Conservation (phyloP, 2,888 invertebrate species). For the Lasioglossum villosulum region DNA sequence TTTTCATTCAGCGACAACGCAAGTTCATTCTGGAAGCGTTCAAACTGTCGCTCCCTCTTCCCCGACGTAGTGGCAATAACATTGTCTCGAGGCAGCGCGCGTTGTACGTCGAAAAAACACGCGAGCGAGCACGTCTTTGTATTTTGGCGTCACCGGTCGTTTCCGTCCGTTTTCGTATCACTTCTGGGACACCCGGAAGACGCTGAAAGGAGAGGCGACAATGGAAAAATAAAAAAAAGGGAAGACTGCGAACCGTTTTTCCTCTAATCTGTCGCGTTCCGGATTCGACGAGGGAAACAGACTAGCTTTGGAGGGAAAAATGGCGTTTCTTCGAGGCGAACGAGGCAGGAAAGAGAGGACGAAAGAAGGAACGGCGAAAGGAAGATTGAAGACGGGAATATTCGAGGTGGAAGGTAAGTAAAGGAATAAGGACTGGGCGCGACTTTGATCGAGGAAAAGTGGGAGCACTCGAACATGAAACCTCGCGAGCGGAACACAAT, state of each 20-base stretch:
- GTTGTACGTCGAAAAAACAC: background rate
- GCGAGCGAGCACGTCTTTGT: constrained; percentile 18
- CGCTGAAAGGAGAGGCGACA: background rate
- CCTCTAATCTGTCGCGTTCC: constrained; percentile 46
- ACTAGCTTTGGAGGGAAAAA: background rate
- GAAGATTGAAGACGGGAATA: constrained; percentile 39
- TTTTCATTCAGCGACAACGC: background rate
- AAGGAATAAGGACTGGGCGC: constrained; percentile 60
- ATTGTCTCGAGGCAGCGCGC: background rate
- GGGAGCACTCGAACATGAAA: constrained; percentile 80
- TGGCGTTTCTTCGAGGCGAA: constrained; percentile 22
- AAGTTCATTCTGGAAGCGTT: constrained; percentile 8
- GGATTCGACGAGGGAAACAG: background rate
- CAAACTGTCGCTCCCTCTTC: background rate
- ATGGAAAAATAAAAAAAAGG: background rate
- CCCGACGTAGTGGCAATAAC: background rate
- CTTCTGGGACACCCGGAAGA: background rate
- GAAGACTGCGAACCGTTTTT: constrained; percentile 21
- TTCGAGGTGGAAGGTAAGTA: constrained; percentile 48
- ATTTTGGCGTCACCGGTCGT: background rate
- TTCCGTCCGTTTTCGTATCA: background rate
- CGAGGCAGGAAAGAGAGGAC: constrained; percentile 39
- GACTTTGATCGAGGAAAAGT: constrained; percentile 79
- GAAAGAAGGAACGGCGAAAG: constrained; percentile 53
- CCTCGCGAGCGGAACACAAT: constrained; percentile 76